These are phyloP conservation scores for Troilus luridus DNA, from an alignment of 2,888 invertebrate genomes.

Conservation along the genomic window DNA sequence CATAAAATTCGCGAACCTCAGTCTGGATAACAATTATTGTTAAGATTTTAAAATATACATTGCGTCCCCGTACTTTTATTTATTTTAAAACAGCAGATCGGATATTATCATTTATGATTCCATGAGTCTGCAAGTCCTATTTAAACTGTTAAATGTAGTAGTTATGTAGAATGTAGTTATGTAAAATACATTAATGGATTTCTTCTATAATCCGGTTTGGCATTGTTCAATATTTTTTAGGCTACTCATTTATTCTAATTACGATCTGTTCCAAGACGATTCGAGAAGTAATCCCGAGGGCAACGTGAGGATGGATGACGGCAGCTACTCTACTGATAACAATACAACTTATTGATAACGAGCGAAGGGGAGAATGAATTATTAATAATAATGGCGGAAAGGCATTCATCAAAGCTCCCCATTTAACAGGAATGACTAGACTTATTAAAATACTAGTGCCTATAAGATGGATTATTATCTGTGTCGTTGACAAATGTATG, in stretches of 20 bases:
- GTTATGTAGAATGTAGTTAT: too few relatives aligned
- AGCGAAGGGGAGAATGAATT: conserved; percentile 1
- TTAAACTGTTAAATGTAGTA: too few relatives aligned
- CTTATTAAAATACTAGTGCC: conserved; percentile 60
- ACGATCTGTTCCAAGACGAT: neutral
- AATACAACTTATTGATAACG: neutral
- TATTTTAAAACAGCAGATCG: too few relatives aligned
- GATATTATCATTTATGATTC: too few relatives aligned
- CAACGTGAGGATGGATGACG: neutral
- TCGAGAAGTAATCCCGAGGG: neutral
- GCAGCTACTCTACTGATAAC: neutral
- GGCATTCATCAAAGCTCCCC: conserved; percentile 55
- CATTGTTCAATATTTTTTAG: neutral
- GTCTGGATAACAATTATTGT: too few relatives aligned
- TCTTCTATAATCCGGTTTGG: too few relatives aligned
- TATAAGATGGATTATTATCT: conserved; percentile 60
- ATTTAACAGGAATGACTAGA: conserved; percentile 59
- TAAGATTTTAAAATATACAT: too few relatives aligned
- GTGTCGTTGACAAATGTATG: conserved; percentile 59
- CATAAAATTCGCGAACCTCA: too few relatives aligned
- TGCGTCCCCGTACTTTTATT: too few relatives aligned
- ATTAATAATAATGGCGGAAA: conserved; percentile 55
- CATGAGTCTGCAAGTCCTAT: too few relatives aligned
- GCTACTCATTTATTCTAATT: neutral
- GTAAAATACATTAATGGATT: too few relatives aligned